Evolutionary conservation across 2,797 vertebrate genomes (phyloP).

Genomic region (Babyrousa celebensis): DNA sequence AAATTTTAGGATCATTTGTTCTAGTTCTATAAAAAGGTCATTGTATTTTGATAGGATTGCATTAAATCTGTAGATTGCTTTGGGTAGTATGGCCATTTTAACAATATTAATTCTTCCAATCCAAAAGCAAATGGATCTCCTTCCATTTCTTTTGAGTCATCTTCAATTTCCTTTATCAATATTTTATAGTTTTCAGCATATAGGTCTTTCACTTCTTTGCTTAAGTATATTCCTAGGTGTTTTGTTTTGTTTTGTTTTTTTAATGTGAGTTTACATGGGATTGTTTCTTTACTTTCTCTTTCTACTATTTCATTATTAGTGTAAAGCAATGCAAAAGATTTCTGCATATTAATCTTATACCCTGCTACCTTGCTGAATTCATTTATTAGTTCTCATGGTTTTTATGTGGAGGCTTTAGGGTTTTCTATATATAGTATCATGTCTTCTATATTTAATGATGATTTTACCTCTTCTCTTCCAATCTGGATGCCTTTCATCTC

Average conservation of each 20-base stretch:
- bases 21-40: background rate
- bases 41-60: background rate
- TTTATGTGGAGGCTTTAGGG: background rate
- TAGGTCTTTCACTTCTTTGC: background rate
- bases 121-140: background rate
- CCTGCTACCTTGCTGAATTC: background rate
- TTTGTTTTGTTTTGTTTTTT: background rate
- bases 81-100: background rate
- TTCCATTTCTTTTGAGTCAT: background rate
- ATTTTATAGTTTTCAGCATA: background rate
- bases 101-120: background rate
- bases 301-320: background rate
- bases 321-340: background rate
- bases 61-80: background rate
- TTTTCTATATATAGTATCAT: background rate
- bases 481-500: background rate
- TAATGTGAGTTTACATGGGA: background rate
- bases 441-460: background rate
- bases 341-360: background rate
- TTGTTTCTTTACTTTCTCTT: background rate
- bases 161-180: background rate
- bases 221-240: background rate
- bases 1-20: background rate
- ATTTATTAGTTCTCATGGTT: background rate
- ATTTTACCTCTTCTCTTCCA: background rate